Base-by-base conservation (phyloP, 2,888 invertebrate genomes). In the Yponomeuta cagnagella region DNA sequence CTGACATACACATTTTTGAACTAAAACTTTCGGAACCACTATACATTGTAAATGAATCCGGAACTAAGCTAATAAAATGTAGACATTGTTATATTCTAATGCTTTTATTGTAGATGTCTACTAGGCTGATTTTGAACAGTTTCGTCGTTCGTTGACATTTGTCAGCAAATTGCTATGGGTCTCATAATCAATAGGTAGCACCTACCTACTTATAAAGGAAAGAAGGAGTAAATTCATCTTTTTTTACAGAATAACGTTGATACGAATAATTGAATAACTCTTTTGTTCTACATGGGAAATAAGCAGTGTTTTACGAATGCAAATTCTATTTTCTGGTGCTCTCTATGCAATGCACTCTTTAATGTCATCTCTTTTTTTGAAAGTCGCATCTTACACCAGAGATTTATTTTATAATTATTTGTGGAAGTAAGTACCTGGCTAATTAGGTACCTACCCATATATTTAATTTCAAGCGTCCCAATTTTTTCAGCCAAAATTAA, bases 251-350 rank as follows among this genome's bases (percentile, higher is more conserved):
- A 10, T 15, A 37, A 43, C 48, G 43, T 43, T 68, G 48, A 68
- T 23, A 48, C 43, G n/a, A 68, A 43, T 68, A 43, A 68, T 68
- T 68, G 15, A 37, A 37, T 43, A 43, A 23, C 10, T n/a, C 4
- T 68, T 67, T 67, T 68, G 48, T 68, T 68, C 68, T 43, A 23
- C 43, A 48, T n/a, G 68, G 48, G n/a, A 68, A 48, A 68, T 68
- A 68, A 58, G 52, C 15, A 58, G 52, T 0, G 48, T 15, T 68
- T 23, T 43, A 68, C 23, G 8, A 48, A 68, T 68, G 68, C 48
- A 68, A 68, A 68, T 68, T 52, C 5, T 52, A 52, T 68, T 31
- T 23, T 31, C 52, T 52, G 48, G 23, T 48, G 52, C 30, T 48
- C 52, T 68, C 10, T 30, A 23, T 68, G 10, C 33, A 52, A 68